These are phyloP conservation scores for Rhabdomys dilectus DNA, from an alignment of 2,113 vertebrate species.

Conservation along the genomic window DNA sequence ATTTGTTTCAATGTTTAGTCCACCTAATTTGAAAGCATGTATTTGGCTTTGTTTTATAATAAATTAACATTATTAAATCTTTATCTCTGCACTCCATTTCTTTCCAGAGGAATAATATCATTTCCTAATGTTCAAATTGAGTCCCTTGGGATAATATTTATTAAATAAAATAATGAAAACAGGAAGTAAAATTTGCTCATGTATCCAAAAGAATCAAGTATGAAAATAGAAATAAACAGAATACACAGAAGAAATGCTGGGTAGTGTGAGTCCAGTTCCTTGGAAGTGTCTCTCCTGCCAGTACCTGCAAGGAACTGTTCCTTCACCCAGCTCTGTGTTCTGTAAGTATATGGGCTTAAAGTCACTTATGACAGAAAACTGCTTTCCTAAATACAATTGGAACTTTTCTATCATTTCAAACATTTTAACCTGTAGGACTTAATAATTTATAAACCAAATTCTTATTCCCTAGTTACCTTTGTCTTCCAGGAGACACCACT, in stretches of 20 bases:
- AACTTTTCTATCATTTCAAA: slow-evolving; percentile 9
- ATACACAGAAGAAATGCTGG: neutral
- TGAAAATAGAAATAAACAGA: neutral
- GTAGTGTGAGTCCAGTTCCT: neutral
- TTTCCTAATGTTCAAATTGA: slow-evolving; percentile 1
- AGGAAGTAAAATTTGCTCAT: neutral
- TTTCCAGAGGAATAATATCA: neutral
- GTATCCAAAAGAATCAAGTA: neutral
- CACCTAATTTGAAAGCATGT: neutral
- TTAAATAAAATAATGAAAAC: slow-evolving; percentile 11
- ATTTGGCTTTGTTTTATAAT: slow-evolving; percentile 18
- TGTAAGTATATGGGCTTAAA: neutral
- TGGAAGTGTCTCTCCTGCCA: neutral
- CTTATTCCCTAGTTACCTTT: neutral
- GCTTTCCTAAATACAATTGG: neutral
- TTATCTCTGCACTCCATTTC: slow-evolving; percentile 11
- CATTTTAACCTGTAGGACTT: slow-evolving; percentile 17
- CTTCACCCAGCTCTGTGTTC: neutral
- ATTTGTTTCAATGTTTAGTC: neutral
- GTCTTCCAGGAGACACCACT: neutral
- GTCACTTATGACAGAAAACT: neutral
- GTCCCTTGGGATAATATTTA: neutral
- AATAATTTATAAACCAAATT: slow-evolving; percentile 17
- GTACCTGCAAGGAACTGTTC: neutral
- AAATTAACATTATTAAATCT: neutral